These are phyloP conservation scores for Sinocyclocheilus rhinocerous DNA, from an alignment of 2,113 vertebrate species.

Conservation along the genomic window DNA sequence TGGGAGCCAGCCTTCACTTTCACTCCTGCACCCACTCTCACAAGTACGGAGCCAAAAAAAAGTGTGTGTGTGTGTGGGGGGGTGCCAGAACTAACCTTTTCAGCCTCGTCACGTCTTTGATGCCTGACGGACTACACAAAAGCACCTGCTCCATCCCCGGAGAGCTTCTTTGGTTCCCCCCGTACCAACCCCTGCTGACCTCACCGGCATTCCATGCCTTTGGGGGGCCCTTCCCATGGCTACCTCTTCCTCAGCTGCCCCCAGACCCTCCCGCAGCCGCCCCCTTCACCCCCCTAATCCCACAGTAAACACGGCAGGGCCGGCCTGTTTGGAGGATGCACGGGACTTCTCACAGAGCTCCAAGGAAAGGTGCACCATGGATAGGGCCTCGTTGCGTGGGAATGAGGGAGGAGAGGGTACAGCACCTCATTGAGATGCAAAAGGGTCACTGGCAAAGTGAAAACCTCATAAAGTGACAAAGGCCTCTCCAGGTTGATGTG, in stretches of 20 bases:
- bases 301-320: slow-evolving; percentile 82
- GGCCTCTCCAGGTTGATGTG: slow-evolving; percentile 57
- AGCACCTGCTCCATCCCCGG: slow-evolving; percentile 84
- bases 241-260: slow-evolving; percentile 80
- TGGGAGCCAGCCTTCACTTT: slow-evolving; percentile 57
- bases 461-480: slow-evolving; percentile 58
- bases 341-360: slow-evolving; percentile 69
- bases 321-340: slow-evolving; percentile 58
- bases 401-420: slow-evolving; percentile 59
- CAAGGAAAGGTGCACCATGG: slow-evolving; percentile 63
- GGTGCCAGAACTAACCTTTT: slow-evolving; percentile 81
- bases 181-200: slow-evolving; percentile 77
- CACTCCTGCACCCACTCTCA: slow-evolving; percentile 61
- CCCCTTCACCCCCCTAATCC: slow-evolving; percentile 82
- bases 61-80: slow-evolving; percentile 2
- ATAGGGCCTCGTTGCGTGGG: slow-evolving; percentile 65
- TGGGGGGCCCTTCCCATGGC: slow-evolving; percentile 84
- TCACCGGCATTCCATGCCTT: slow-evolving; percentile 82
- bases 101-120: slow-evolving; percentile 76
- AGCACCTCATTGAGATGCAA: slow-evolving; percentile 62
- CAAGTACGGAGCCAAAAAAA: slow-evolving; percentile 45
- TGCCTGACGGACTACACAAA: slow-evolving; percentile 77
- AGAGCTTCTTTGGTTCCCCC: slow-evolving; percentile 66
- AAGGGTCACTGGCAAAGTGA: slow-evolving; percentile 53
- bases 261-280: slow-evolving; percentile 51